Evolutionary conservation across 2,113 vertebrate species (phyloP).

Genomic region (Prochilodus magdalenae): DNA sequence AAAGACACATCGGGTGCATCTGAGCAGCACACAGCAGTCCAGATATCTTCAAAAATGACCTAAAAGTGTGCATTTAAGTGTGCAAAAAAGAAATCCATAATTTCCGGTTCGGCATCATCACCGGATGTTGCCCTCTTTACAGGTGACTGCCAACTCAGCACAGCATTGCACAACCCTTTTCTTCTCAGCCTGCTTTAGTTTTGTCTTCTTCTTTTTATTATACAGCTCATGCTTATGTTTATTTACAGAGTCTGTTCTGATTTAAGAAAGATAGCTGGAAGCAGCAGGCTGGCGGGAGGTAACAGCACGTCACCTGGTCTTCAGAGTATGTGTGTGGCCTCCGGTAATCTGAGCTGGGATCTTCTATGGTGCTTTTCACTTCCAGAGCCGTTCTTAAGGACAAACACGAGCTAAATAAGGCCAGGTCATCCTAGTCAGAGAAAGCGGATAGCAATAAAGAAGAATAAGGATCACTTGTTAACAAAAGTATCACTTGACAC

Average conservation of each 20-base stretch:
- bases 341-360: constrained; percentile 67
- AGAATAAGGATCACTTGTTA: background rate
- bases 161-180: constrained; percentile 5
- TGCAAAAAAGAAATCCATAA: background rate
- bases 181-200: background rate
- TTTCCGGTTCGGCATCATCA: constrained; percentile 26
- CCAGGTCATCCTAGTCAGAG: constrained; percentile 70
- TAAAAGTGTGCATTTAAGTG: background rate
- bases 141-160: constrained; percentile 25
- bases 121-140: constrained; percentile 52
- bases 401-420: constrained; percentile 66
- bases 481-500: background rate
- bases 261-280: constrained; percentile 37
- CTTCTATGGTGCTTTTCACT: constrained; percentile 56
- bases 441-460: constrained; percentile 10
- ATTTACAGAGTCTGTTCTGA: constrained; percentile 60
- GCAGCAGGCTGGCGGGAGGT: constrained; percentile 54
- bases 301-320: constrained; percentile 36
- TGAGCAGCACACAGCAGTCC: background rate
- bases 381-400: constrained; percentile 66
- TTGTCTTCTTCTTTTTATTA: constrained; percentile 10
- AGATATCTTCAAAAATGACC: background rate
- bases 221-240: constrained; percentile 55
- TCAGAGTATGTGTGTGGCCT: constrained; percentile 48
- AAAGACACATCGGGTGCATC: background rate